phyloP scores from a whole-genome alignment of 2,888 invertebrate genomes.

The Nymphalis c-album region DNA sequence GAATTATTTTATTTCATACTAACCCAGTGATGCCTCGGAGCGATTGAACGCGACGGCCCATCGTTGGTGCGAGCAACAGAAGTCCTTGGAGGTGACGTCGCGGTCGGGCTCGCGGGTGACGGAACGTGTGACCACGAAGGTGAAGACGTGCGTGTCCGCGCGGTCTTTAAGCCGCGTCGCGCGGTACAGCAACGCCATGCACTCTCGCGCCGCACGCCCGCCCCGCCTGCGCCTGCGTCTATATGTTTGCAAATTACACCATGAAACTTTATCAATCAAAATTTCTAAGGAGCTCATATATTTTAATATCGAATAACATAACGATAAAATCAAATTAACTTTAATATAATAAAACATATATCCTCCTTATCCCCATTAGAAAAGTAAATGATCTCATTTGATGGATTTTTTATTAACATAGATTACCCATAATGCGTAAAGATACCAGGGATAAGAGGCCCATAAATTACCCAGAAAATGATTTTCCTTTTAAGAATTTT shows the following conservation, averaged over 20 bases:
- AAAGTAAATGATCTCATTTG: constrained; percentile 17
- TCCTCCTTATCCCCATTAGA: not conserved
- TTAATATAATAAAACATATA: constrained; percentile 8
- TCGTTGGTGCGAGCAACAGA: constrained; percentile 89
- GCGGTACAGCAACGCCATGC: constrained; percentile 90
- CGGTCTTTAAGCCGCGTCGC: constrained; percentile 91
- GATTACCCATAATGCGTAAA: constrained; percentile 22
- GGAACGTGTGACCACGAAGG: constrained; percentile 90
- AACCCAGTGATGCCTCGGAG: constrained; percentile 86
- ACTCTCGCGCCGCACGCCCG: constrained; percentile 75
- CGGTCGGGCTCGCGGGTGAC: constrained; percentile 89
- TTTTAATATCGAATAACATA: not conserved
- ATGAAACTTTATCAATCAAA: not conserved
- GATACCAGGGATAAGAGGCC: constrained; percentile 25
- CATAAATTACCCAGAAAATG: constrained; percentile 35
- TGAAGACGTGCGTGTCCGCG: constrained; percentile 91
- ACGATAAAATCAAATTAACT: not conserved
- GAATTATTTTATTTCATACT: constrained; percentile 32
- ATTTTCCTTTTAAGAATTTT: constrained; percentile 31
- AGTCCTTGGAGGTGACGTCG: constrained; percentile 91
- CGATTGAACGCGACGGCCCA: constrained; percentile 91
- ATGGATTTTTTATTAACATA: constrained; percentile 20
- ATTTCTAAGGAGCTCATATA: not conserved
- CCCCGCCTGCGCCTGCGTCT: constrained; percentile 67
- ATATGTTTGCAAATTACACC: constrained; percentile 16